phyloP scores from a whole-genome alignment of 2,888 invertebrate species.

The Ophion ventricosus region DNA sequence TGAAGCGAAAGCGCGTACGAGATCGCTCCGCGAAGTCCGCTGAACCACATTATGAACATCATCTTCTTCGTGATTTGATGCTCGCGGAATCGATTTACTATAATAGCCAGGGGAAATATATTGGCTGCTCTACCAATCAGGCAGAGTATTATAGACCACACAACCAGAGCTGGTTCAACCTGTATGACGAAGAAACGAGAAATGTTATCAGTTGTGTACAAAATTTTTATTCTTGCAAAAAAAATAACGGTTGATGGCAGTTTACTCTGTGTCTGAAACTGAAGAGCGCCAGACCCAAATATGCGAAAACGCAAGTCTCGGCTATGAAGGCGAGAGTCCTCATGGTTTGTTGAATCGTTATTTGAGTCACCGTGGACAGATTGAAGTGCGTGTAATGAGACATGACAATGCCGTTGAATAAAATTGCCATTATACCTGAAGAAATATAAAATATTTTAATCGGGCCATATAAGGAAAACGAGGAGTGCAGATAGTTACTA shows the following conservation, averaged over 20 bases:
- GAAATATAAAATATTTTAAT: neutral
- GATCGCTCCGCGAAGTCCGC: conserved; percentile 97
- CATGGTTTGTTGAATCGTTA: conserved; percentile 99
- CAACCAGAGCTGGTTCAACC: conserved; percentile 92
- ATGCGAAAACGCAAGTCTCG: conserved; percentile 99
- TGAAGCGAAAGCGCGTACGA: conserved; percentile 98
- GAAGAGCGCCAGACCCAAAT: conserved; percentile 96
- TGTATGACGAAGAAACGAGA: conserved; percentile 45
- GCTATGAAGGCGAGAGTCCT: conserved; percentile 98
- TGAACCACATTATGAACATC: conserved; percentile 99
- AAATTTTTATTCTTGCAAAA: neutral
- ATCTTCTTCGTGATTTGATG: conserved; percentile 99
- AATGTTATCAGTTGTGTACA: neutral
- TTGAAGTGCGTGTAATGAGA: conserved; percentile 99
- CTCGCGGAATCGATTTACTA: conserved; percentile 98
- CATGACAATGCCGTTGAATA: conserved; percentile 99
- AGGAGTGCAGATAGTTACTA: neutral
- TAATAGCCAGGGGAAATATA: conserved; percentile 96
- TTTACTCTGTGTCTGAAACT: conserved; percentile 95
- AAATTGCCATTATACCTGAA: conserved; percentile 98
- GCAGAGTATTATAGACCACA: conserved; percentile 97
- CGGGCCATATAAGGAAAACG: neutral
- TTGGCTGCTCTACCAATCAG: conserved; percentile 97
- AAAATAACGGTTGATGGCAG: neutral
- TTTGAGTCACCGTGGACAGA: conserved; percentile 98